A percentile compares a stretch with the other conserved stretches of the same genome.
These are phyloP conservation scores for Hylaeus volcanicus DNA, from an alignment of 1,140 invertebrate genomes.

Conservation along the genomic window DNA sequence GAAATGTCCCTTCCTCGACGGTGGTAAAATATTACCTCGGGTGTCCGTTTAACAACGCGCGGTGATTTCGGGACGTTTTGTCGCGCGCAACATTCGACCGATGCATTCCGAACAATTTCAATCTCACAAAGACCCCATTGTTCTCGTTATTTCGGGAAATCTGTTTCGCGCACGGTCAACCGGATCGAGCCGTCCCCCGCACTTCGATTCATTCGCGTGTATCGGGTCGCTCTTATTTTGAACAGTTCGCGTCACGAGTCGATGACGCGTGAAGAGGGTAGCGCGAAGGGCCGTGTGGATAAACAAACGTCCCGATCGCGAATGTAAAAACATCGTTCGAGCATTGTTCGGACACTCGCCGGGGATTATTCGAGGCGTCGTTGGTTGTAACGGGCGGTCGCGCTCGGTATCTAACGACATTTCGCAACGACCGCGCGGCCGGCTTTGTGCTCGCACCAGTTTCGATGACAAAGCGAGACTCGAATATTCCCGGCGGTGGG, in stretches of 20 bases:
- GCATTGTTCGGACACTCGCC: constrained; percentile 24
- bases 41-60: neutral
- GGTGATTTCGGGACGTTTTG: neutral
- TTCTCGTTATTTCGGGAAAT: constrained; percentile 20
- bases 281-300: neutral
- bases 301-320: constrained; percentile 19
- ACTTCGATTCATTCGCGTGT: neutral
- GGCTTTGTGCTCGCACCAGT: constrained; percentile 35
- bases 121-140: constrained; percentile 8
- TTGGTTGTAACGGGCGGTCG: constrained; percentile 8
- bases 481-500: constrained; percentile 22
- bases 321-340: constrained; percentile 39
- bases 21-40: no score
- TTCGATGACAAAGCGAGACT: constrained; percentile 34
- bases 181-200: neutral
- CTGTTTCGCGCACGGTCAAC: constrained; percentile 15
- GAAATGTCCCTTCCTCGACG: no score
- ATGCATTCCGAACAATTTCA: constrained; percentile 4
- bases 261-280: neutral
- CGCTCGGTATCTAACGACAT: constrained; percentile 38
- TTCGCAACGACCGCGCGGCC: constrained; percentile 7
- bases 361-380: constrained; percentile 27
- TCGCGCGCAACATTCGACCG: neutral
- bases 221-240: constrained; percentile 35
- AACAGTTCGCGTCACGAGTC: constrained; percentile 4